These are phyloP conservation scores for Bolinopsis microptera DNA, from an alignment of 37 sponge, comb jelly and placozoan species.

Conservation along the genomic window DNA sequence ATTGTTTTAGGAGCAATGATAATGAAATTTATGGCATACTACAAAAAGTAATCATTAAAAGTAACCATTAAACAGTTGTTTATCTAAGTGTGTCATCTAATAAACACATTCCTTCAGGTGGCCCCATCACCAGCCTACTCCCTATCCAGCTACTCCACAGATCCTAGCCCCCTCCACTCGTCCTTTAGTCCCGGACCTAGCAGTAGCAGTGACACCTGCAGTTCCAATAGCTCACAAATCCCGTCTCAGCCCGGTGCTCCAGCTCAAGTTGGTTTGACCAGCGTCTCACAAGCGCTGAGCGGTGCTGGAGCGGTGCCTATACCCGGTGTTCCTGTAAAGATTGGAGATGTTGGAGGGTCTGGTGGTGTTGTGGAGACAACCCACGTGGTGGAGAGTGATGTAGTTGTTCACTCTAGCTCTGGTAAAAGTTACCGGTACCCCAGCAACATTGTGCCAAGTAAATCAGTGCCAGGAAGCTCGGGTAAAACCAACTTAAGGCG, in stretches of 20 bases:
- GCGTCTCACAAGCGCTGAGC: neutral
- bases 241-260: neutral
- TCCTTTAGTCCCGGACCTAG: neutral
- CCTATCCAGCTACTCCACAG: neutral
- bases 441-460: neutral
- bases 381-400: neutral
- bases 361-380: neutral
- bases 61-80: too few species aligned
- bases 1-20: too few species aligned
- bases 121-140: constrained; percentile 26
- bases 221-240: neutral
- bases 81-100: too few species aligned
- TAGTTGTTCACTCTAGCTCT: neutral
- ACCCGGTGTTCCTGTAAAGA: neutral
- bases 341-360: neutral
- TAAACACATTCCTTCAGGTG: too few species aligned
- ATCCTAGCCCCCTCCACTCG: constrained; percentile 30
- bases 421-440: neutral
- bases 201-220: neutral
- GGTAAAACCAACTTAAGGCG: neutral
- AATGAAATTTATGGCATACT: too few species aligned
- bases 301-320: neutral
- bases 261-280: neutral
- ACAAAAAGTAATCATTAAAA: too few species aligned
- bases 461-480: neutral